Percentiles rank a stretch among this genome's conserved stretches.
These are phyloP conservation scores for Oryzias celebensis DNA, from an alignment of 2,113 vertebrate genomes.

Conservation along the genomic window DNA sequence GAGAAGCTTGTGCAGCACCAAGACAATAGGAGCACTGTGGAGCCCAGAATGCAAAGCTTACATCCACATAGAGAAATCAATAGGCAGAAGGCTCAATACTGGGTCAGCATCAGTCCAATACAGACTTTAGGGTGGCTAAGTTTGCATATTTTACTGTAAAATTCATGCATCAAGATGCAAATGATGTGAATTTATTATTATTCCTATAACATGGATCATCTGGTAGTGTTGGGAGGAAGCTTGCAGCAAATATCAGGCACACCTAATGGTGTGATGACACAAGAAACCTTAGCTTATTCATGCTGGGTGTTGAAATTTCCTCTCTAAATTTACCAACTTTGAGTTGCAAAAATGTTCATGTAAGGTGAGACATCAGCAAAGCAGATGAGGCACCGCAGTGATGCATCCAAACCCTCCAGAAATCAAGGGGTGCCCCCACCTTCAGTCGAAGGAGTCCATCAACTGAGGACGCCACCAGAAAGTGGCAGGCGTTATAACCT, in stretches of 20 bases:
- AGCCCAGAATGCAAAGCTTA: constrained; percentile 52
- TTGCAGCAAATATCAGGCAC: not conserved
- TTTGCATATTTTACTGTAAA: constrained; percentile 22
- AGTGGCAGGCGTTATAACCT: constrained; percentile 7
- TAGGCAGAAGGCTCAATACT: constrained; percentile 31
- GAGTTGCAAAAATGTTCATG: constrained; percentile 8
- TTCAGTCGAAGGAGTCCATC: not conserved
- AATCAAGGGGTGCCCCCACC: constrained; percentile 9
- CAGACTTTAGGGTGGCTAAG: constrained; percentile 30
- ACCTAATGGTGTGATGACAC: not conserved
- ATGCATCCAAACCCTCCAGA: constrained; percentile 7
- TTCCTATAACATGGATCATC: not conserved
- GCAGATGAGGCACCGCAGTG: constrained; percentile 7
- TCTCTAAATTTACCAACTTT: constrained; percentile 7
- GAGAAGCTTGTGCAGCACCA: constrained; percentile 62
- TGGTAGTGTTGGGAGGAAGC: not conserved
- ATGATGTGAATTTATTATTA: not conserved
- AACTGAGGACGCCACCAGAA: constrained; percentile 2
- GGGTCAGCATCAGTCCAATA: constrained; percentile 45
- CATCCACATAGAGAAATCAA: constrained; percentile 51
- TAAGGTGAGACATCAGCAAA: not conserved
- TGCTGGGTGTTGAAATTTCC: constrained; percentile 8
- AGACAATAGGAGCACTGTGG: constrained; percentile 66
- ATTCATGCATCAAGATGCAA: constrained; percentile 12
- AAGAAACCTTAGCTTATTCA: constrained; percentile 5